Evolutionary conservation across 2,113 vertebrate genomes (phyloP).

Genomic region (Xiphophorus hellerii): DNA sequence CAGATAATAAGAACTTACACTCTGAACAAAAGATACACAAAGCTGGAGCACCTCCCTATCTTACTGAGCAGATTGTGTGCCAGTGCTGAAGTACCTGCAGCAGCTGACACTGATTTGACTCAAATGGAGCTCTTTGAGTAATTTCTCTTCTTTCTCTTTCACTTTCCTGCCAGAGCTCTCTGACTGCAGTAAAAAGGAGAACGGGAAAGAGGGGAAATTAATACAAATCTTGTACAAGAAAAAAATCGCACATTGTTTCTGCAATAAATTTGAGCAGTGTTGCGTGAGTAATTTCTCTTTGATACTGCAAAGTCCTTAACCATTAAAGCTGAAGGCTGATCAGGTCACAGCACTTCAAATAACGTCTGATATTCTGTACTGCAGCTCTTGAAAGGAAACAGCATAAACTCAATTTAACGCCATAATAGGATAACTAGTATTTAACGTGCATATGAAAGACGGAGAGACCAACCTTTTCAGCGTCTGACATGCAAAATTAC

Average conservation of each 20-base stretch:
- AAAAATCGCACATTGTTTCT: constrained; percentile 7
- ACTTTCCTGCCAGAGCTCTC: neutral
- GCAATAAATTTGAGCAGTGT: constrained; percentile 19
- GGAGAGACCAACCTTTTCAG: neutral
- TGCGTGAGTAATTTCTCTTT: neutral
- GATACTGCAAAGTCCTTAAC: constrained; percentile 22
- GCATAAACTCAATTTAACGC: constrained; percentile 46
- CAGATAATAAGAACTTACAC: constrained; percentile 44
- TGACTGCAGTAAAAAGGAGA: neutral
- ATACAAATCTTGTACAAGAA: constrained; percentile 3
- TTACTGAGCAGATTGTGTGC: neutral
- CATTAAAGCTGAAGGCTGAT: constrained; percentile 18
- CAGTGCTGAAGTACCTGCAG: neutral
- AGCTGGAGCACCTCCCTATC: neutral
- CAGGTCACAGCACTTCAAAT: constrained; percentile 12
- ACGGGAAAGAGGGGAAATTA: constrained; percentile 12
- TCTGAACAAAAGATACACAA: constrained; percentile 50
- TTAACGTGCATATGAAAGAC: constrained; percentile 50
- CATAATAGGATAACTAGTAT: neutral
- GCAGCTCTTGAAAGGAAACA: constrained; percentile 32
- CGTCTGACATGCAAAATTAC: neutral
- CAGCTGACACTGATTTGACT: constrained; percentile 5
- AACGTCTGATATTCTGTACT: neutral
- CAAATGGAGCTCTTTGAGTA: neutral
- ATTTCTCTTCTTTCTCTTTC: constrained; percentile 7